Conservation (phyloP, 1,140 invertebrate species). For the Theocolax elegans region DNA sequence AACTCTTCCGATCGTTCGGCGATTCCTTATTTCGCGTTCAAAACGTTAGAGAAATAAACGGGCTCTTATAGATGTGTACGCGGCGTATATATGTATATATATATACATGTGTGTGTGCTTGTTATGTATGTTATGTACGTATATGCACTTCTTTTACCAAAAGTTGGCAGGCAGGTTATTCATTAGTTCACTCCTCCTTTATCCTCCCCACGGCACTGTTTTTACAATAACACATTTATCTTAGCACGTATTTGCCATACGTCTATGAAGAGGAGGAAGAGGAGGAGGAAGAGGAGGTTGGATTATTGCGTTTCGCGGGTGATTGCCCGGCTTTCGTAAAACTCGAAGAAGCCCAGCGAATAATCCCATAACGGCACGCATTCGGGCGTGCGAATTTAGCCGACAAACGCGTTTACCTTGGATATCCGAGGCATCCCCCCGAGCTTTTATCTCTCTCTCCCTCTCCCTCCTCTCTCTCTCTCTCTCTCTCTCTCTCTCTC, state of each 20-base stretch:
- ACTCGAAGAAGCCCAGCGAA: slow-evolving; percentile 22
- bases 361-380: slow-evolving; percentile 31
- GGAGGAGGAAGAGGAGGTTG: background rate
- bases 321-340: slow-evolving; percentile 10
- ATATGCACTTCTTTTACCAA: too few relatives aligned
- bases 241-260: background rate
- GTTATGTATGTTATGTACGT: too few relatives aligned
- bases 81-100: background rate
- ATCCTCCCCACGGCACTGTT: too few relatives aligned
- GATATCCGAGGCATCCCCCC: background rate
- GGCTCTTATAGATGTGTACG: too few relatives aligned
- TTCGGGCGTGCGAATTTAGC: slow-evolving; percentile 30
- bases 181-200: too few relatives aligned
- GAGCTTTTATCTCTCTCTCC: too few relatives aligned
- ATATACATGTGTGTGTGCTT: background rate
- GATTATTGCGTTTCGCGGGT: slow-evolving; percentile 31
- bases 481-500: background rate
- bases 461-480: background rate
- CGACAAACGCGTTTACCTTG: slow-evolving; percentile 13
- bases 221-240: too few relatives aligned
- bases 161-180: too few relatives aligned
- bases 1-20: slow-evolving; percentile 33
- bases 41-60: background rate
- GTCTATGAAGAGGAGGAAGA: background rate
- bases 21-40: slow-evolving; percentile 19